Evolutionary conservation across 2,888 invertebrate genomes (phyloP), one percentile per base, ranked within the genome.

Genomic region (Teleiodes luculella): DNA sequence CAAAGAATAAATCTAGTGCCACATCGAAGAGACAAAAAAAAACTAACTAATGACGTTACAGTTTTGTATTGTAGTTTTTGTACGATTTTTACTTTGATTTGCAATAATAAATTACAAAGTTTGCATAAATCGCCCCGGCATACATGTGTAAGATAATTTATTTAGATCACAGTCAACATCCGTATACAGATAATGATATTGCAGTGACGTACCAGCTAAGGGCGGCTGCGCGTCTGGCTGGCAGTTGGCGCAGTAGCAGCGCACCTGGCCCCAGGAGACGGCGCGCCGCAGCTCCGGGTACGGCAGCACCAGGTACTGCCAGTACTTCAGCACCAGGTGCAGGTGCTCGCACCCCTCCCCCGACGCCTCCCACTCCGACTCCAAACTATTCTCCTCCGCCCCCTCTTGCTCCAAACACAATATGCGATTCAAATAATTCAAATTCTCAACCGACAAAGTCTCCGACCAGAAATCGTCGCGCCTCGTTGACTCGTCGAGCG

Each of bases 291-390:
- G 57, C 55, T 83, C 85, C 0, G 86, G 83, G 36, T 80, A 85
- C 1, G 84, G 81, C 47, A 74, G 58, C 53, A 80, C 78, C 16
- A 86, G 59, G 39, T 71, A 79, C 45, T 79, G 76, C 87, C 86
- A 88, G 54, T 78, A 88, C 61, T 85, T 86, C 5, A 88, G 60
- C 53, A 83, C 86, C 37, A 80, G 55, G 36, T 82, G 84, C 56
- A 88, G 64, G 54, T 85, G 83, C 55, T 83, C 83, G 52, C 88
- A 88, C 0, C 79, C 71, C 39, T 80, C 80, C 0, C 78, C 80
- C 0, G 74, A 74, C 1, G 77, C 76, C 58, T 78, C 81, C 80
- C 82, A 82, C 50, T 81, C 82, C 0, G 75, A 68, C 56, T 83
- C 82, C 41, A 78, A 56, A 18, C 76, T 78, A n/a, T 76, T 70